Conservation (phyloP, 2,113 vertebrate genomes). For the Phaetusa simplex region DNA sequence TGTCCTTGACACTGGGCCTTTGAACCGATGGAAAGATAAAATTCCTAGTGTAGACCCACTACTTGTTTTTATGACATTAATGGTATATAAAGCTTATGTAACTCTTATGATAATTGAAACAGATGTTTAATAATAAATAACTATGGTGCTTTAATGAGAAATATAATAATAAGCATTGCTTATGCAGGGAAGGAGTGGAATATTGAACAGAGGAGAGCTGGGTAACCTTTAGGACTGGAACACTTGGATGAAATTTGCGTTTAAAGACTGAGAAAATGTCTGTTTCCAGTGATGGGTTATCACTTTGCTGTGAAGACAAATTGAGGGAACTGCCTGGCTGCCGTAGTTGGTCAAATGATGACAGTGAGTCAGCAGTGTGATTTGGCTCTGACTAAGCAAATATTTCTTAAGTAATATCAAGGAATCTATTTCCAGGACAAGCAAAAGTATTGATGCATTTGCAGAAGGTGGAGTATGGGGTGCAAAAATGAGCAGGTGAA, state of each 20-base stretch:
- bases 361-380: background rate
- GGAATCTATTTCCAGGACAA: background rate
- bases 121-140: background rate
- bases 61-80: background rate
- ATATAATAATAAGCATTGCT: background rate
- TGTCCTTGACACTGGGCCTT: background rate
- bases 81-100: background rate
- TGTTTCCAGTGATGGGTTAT: background rate
- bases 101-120: background rate
- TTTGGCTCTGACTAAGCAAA: background rate
- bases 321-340: background rate
- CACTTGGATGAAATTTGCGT: background rate
- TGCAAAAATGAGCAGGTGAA: background rate
- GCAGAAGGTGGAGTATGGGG: background rate
- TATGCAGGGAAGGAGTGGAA: background rate
- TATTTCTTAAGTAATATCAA: background rate
- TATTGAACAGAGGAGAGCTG: background rate
- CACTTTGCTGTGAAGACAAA: background rate
- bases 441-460: background rate
- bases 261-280: background rate
- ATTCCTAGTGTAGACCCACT: background rate
- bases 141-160: background rate
- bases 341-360: background rate
- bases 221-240: background rate
- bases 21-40: background rate